These are phyloP conservation scores for Formica exsecta DNA, from an alignment of 1,140 invertebrate genomes.

Conservation along the genomic window DNA sequence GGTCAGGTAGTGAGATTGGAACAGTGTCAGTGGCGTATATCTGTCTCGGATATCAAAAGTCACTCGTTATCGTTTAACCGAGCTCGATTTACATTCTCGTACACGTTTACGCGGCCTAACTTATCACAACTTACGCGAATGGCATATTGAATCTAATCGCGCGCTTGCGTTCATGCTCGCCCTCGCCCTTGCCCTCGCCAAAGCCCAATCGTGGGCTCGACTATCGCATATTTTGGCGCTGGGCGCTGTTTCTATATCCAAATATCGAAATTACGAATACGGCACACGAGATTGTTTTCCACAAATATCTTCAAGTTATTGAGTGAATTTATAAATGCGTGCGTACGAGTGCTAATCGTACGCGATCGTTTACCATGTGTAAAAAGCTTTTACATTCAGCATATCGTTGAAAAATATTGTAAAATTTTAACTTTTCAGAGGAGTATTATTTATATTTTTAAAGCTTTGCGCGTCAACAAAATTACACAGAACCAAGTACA, in stretches of 20 bases:
- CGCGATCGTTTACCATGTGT: too few species aligned
- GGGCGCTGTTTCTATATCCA: too few species aligned
- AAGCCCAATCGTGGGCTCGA: not conserved
- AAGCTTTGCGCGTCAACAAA: not conserved
- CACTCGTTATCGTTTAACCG: not conserved
- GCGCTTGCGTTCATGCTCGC: too few species aligned
- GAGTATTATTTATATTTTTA: not conserved
- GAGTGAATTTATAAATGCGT: not conserved
- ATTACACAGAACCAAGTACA: not conserved
- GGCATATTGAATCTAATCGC: not conserved
- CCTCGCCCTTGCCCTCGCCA: too few species aligned
- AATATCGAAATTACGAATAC: too few species aligned
- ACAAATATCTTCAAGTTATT: not conserved
- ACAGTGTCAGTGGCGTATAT: not conserved
- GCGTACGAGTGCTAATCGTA: not conserved
- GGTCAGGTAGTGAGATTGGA: slow-evolving; percentile 64
- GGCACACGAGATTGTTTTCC: not conserved
- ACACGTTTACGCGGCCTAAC: too few species aligned
- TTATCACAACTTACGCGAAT: not conserved
- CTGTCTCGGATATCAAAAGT: not conserved
- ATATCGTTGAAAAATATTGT: not conserved
- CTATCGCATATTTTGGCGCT: not conserved
- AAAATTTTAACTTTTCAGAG: not conserved
- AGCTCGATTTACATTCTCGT: not conserved
- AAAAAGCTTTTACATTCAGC: not conserved